Conservation (phyloP, 2,888 invertebrate species). For the Polylopha cassiicola region DNA sequence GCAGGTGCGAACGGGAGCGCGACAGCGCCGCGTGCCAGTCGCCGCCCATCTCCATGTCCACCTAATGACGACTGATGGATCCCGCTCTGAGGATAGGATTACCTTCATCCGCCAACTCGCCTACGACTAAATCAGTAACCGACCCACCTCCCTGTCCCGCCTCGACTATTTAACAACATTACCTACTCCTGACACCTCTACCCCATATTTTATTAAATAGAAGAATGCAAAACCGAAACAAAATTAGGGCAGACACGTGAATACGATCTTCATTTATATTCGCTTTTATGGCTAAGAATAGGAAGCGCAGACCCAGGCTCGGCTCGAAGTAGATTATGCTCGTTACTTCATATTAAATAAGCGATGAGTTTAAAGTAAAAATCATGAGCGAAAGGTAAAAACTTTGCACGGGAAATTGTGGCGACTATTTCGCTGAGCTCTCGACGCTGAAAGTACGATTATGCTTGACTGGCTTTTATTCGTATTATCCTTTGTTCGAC, state of each 20-base stretch:
- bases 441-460: conserved; percentile 54
- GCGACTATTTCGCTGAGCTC: conserved; percentile 57
- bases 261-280: conserved; percentile 29
- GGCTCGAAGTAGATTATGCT: conserved; percentile 36
- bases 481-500: conserved; percentile 67
- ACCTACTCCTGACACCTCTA: conserved; percentile 31
- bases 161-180: conserved; percentile 34
- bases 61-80: conserved; percentile 73
- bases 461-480: conserved; percentile 65
- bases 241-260: conserved; percentile 8
- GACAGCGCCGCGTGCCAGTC: conserved; percentile 26
- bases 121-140: conserved; percentile 58
- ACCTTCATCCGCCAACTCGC: conserved; percentile 49
- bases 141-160: conserved; percentile 21
- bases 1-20: conserved; percentile 43
- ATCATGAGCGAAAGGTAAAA: conserved; percentile 50
- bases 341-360: conserved; percentile 63
- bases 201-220: conserved; percentile 21
- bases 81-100: conserved; percentile 59
- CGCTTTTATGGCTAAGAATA: conserved; percentile 26
- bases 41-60: conserved; percentile 44
- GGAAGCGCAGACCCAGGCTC: conserved; percentile 33
- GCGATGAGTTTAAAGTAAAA: conserved; percentile 52
- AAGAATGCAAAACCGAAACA: conserved; percentile 16
- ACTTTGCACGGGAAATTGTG: conserved; percentile 56